These are phyloP conservation scores for Noctua fimbriata DNA, from an alignment of 2,888 invertebrate genomes.

Conservation along the genomic window DNA sequence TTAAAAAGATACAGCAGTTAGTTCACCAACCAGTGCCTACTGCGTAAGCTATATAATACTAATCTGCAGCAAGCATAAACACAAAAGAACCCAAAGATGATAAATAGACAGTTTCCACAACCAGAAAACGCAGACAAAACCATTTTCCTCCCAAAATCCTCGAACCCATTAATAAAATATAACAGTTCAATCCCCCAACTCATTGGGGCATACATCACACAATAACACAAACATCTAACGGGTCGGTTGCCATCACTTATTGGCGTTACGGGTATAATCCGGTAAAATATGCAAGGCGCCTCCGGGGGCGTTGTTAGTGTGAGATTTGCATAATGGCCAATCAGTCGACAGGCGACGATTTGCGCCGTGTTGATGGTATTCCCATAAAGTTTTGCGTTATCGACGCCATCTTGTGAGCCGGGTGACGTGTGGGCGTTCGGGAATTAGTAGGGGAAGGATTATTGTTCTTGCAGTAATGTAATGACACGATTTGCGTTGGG, in stretches of 20 bases:
- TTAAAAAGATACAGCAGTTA: not conserved
- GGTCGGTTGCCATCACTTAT: conserved; percentile 72
- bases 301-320: conserved; percentile 73
- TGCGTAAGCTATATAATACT: not conserved
- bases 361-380: conserved; percentile 67
- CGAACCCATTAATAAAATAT: conserved; percentile 58
- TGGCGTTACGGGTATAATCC: conserved; percentile 70
- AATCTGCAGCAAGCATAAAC: not conserved
- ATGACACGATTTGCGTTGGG: not conserved
- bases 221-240: conserved; percentile 66
- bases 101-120: conserved; percentile 9
- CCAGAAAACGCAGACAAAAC: not conserved
- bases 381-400: conserved; percentile 61
- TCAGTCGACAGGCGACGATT: conserved; percentile 72
- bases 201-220: conserved; percentile 59
- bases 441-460: conserved; percentile 13
- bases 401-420: conserved; percentile 49
- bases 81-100: not conserved
- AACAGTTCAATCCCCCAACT: conserved; percentile 52
- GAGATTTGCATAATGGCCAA: conserved; percentile 81
- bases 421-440: conserved; percentile 26
- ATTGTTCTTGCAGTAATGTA: conserved; percentile 2
- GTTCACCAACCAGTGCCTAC: not conserved
- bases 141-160: conserved; percentile 5
- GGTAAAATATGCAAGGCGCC: conserved; percentile 74